phyloP scores from a whole-genome alignment of 1,140 invertebrate species.

The Drosophila elegans region DNA sequence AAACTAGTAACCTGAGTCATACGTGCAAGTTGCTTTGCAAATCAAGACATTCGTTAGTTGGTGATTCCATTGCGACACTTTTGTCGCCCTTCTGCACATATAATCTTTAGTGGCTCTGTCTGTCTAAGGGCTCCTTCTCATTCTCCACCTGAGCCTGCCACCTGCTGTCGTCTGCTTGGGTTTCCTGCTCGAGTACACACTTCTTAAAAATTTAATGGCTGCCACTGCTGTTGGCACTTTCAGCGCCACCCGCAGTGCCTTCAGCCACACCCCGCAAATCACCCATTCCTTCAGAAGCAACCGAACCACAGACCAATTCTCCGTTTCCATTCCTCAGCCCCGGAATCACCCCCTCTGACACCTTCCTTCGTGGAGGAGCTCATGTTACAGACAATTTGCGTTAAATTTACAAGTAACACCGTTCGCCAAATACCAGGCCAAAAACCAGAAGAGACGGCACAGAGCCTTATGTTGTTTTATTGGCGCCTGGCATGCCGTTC shows the following conservation, averaged over 20 bases:
- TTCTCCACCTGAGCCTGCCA: constrained; percentile 7
- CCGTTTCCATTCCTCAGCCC: background rate
- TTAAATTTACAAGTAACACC: constrained; percentile 78
- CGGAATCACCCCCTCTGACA: constrained; percentile 18
- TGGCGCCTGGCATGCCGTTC: constrained; percentile 32
- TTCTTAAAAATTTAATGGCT: constrained; percentile 81
- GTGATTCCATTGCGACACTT: constrained; percentile 45
- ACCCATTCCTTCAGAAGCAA: background rate
- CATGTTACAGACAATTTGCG: constrained; percentile 82
- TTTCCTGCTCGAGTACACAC: constrained; percentile 47
- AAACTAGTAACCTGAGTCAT: constrained; percentile 22
- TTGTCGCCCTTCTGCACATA: constrained; percentile 48
- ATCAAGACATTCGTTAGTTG: constrained; percentile 1
- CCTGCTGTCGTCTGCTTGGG: constrained; percentile 41
- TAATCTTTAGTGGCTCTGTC: constrained; percentile 50
- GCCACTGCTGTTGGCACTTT: constrained; percentile 69
- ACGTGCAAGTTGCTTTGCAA: background rate
- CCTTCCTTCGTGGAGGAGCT: constrained; percentile 63
- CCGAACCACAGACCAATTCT: constrained; percentile 32
- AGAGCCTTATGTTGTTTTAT: constrained; percentile 53
- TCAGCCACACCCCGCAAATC: background rate
- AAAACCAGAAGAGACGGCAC: constrained; percentile 27
- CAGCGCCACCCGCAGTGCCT: constrained; percentile 8
- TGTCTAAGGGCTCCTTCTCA: constrained; percentile 11
- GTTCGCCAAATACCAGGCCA: constrained; percentile 60